Evolutionary conservation across 2,113 vertebrate species (phyloP).

Genomic region (Thryonomys swinderianus): DNA sequence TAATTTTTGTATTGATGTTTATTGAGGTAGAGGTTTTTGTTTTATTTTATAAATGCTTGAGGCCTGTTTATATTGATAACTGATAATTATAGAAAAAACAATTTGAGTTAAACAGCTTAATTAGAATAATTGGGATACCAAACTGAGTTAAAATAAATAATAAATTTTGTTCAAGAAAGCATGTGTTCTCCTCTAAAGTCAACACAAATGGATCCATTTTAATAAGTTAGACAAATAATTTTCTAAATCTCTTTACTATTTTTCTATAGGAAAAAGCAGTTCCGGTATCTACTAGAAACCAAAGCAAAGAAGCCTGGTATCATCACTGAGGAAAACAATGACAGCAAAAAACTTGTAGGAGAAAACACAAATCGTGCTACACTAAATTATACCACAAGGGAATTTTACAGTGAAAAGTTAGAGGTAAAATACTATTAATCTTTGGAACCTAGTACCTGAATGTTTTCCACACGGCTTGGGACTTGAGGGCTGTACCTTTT

Average conservation of each 20-base stretch:
- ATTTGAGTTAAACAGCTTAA: neutral
- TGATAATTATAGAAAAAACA: constrained; percentile 44
- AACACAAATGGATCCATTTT: constrained; percentile 41
- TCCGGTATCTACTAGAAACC: constrained; percentile 92
- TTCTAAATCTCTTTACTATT: constrained; percentile 50
- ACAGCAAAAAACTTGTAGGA: constrained; percentile 90
- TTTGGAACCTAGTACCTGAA: neutral
- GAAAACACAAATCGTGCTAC: constrained; percentile 91
- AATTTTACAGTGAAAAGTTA: constrained; percentile 90
- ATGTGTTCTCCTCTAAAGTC: neutral
- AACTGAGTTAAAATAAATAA: constrained; percentile 39
- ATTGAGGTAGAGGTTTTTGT: neutral
- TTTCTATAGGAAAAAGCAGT: constrained; percentile 93
- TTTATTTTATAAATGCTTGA: constrained; percentile 45
- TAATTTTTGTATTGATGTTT: constrained; percentile 22
- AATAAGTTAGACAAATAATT: neutral
- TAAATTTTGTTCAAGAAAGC: constrained; percentile 48
- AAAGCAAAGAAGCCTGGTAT: constrained; percentile 91
- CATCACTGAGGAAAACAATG: constrained; percentile 90
- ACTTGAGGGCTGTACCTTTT: neutral
- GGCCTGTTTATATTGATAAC: neutral
- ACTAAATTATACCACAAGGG: constrained; percentile 92
- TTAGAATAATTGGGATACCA: neutral
- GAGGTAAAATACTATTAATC: constrained; percentile 87
- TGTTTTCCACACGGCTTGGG: neutral